Evolutionary conservation across 2,797 vertebrate species (phyloP), one percentile per base, ranked within the genome.

Genomic region (Trachurus trachurus): DNA sequence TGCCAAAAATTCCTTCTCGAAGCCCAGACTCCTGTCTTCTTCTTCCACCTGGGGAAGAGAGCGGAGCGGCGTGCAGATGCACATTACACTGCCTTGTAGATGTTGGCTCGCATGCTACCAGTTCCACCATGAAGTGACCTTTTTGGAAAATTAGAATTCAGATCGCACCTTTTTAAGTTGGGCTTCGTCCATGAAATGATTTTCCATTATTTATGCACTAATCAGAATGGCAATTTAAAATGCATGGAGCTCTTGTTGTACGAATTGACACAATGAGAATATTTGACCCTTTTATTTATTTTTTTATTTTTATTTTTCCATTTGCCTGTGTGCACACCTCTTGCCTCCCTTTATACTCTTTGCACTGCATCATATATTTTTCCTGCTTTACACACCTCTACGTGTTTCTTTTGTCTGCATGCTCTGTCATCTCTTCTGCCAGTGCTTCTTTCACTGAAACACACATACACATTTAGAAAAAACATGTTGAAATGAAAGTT

Each of bases 61-160:
- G 82, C 72, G 53, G 74, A 78, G 81, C 67, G 65, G 68, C 78
- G 80, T 81, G 78, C 82, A 87, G 60, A 74, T 47, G 65, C 81
- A 81, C 85, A 80, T 84, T 85, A 76, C 64, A 52, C 65, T 76
- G 73, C 66, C 65, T 66, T 87, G 65, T 84, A 73, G 67, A 66
- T 80, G 53, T 78, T 89, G 81, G 86, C 75, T 80, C 6, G 78
- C 87, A 89, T 88, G 78, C 83, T 79, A 74, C 68, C 78, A 58
- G 16, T 63, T 80, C 26, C 71, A 84, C 78, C 64, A 83, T 85
- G 49, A 74, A 69, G 72, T 86, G 89, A 89, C 88, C 69, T 87
- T 88, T 80, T 64, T 6, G 77, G 63, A 60, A 86, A 79, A 71
- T 76, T 75, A 7, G 17, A 80, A 85, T 87, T 80, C 68, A 82